Evolutionary conservation across 2,888 invertebrate species (phyloP), one percentile per base, ranked within the genome.

Genomic region (Latrodectus hesperus): DNA sequence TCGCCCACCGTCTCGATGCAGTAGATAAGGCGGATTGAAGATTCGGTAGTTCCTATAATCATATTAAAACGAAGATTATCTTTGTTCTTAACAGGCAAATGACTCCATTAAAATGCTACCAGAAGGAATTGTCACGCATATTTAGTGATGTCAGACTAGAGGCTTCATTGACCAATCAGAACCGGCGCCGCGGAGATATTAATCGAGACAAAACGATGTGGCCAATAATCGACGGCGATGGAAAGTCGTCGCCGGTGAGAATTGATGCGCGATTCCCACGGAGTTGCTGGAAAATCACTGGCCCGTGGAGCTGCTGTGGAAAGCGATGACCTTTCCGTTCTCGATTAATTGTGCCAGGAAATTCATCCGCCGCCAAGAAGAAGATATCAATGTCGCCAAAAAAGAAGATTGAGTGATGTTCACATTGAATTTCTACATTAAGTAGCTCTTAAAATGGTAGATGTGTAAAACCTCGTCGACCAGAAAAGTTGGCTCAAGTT

Each of bases 141-240:
- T 38, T 38, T 38, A 38, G 38, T 38, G 38, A 38, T 38, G 12
- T 60, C 60, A 60, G 60, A 60, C 60, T 14, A 67, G 22, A 67
- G n/a, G 70, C 82, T 53, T 75, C 82, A 75, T 51, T 75, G 52
- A 70, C 82, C 82, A 82, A 82, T 82, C 75, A 82, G 68, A 82
- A 82, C 74, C 70, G 75, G 60, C 75, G 70, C 75, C 82, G 60
- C 51, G 9, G 9, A 22, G 77, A 65, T 71, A 65, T 26, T 65
- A 77, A 84, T 72, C 77, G 74, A 72, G 52, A 84, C 77, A 84
- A 77, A 77, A 83, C 76, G 83, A 83, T 83, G 71, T 22, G 83
- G n/a, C 81, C 55, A 74, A 72, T 64, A 72, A 74, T 73, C 79
- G 79, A 26, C 55, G 38, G 9, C 71, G 10, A 60, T 38, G 75